A percentile compares a stretch with the other conserved stretches of the same genome.
These are phyloP conservation scores for Morone chrysops DNA, from an alignment of 2,113 vertebrate species.

Conservation along the genomic window DNA sequence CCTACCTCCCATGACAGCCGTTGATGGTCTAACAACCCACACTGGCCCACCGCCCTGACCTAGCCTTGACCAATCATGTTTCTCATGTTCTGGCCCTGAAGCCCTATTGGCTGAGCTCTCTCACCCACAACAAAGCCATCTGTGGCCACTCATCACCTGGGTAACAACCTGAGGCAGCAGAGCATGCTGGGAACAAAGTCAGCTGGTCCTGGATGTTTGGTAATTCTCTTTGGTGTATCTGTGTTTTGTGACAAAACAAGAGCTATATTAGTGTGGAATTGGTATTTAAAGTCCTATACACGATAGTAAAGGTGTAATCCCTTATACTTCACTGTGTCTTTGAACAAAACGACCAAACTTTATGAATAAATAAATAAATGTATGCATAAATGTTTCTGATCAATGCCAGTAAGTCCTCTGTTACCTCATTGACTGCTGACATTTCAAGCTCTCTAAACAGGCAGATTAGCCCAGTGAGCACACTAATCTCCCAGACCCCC, in stretches of 20 bases:
- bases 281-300: background rate
- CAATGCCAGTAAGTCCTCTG: constrained; percentile 8
- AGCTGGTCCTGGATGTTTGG: constrained; percentile 52
- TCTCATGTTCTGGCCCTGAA: constrained; percentile 41
- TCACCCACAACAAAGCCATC: constrained; percentile 76
- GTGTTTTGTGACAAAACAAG: constrained; percentile 10
- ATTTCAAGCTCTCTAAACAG: background rate
- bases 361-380: too few species aligned
- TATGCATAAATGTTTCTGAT: background rate
- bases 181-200: constrained; percentile 60
- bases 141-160: constrained; percentile 77
- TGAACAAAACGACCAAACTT: background rate
- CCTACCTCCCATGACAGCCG: constrained; percentile 56
- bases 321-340: constrained; percentile 9
- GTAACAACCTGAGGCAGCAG: constrained; percentile 74
- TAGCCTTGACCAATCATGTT: constrained; percentile 70
- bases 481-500: constrained; percentile 1
- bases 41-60: constrained; percentile 56
- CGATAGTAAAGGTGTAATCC: background rate
- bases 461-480: background rate
- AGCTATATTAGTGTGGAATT: background rate
- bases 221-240: constrained; percentile 19
- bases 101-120: constrained; percentile 72
- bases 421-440: background rate
- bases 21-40: constrained; percentile 62